Percentiles rank a stretch among this genome's conserved stretches.
Conservation (phyloP, 2,888 invertebrate genomes). For the Drosophila atroscutellata region DNA sequence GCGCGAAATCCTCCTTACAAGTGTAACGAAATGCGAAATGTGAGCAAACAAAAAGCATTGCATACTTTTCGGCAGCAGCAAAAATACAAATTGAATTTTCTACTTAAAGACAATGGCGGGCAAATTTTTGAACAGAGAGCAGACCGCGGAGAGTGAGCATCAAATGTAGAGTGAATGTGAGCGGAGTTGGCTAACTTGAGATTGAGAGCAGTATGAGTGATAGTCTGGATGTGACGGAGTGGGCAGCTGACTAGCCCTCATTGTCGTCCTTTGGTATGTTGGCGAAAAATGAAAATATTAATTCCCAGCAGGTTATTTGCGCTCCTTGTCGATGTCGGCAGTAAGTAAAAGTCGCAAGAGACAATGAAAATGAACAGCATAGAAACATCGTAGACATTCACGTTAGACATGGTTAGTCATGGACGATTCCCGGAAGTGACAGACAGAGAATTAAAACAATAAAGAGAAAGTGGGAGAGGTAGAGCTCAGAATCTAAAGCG, state of each 20-base stretch:
- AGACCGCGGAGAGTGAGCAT: constrained; percentile 6
- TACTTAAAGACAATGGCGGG: constrained; percentile 71
- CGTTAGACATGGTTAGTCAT: constrained; percentile 36
- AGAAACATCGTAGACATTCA: constrained; percentile 36
- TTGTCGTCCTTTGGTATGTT: constrained; percentile 62
- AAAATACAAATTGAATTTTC: constrained; percentile 73
- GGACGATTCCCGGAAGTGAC: constrained; percentile 33
- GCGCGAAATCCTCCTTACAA: neutral
- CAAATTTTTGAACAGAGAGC: constrained; percentile 53
- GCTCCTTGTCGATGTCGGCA: constrained; percentile 23
- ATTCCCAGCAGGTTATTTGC: constrained; percentile 70
- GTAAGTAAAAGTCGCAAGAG: constrained; percentile 25
- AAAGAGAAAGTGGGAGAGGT: neutral
- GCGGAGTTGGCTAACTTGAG: neutral
- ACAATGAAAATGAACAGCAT: constrained; percentile 50
- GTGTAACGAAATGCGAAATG: constrained; percentile 32
- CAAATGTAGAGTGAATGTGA: constrained; percentile 4
- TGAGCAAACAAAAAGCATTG: constrained; percentile 50
- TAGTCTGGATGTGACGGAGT: constrained; percentile 1
- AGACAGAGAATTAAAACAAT: constrained; percentile 13
- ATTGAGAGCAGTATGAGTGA: constrained; percentile 4
- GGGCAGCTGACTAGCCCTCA: constrained; percentile 10
- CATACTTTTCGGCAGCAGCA: constrained; percentile 45
- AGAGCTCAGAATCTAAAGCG: neutral
- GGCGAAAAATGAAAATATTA: constrained; percentile 72